phyloP scores from a whole-genome alignment of 30 jellyfish, hydroid and myxozoan species.

The Turritopsis rubra region DNA sequence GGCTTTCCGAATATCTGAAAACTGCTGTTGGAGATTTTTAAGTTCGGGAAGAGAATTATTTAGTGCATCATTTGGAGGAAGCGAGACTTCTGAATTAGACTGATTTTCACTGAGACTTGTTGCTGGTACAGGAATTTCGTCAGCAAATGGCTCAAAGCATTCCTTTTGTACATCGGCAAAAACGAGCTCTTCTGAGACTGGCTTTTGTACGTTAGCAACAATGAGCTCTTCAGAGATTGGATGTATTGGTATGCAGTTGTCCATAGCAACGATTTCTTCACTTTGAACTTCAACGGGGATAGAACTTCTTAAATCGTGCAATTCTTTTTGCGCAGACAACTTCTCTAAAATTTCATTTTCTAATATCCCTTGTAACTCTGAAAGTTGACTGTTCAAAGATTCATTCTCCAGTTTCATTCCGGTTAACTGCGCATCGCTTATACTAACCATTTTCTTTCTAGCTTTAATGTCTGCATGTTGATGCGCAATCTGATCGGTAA shows the following conservation, averaged over 20 bases:
- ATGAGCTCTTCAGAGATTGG: no score
- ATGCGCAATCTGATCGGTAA: not conserved
- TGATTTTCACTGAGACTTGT: not conserved
- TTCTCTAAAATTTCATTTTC: not conserved
- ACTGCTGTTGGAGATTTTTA: not conserved
- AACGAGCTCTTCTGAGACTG: no score
- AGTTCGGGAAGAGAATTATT: not conserved
- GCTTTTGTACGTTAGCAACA: no score
- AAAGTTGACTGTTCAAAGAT: not conserved
- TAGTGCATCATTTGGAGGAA: no score
- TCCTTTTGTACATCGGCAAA: no score
- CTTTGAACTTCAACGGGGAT: not conserved
- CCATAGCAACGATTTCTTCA: not conserved
- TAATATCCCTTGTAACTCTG: not conserved
- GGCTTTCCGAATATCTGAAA: not conserved
- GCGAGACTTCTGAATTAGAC: no score
- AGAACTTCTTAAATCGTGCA: no score
- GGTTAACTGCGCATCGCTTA: not conserved
- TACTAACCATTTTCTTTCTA: slow-evolving; percentile 7
- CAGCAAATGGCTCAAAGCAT: no score
- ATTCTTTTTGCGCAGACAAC: no score
- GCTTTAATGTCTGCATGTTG: not conserved
- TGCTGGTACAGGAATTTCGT: not conserved
- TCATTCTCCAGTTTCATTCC: not conserved
- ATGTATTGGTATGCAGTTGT: no score